Conservation (phyloP, 2,888 invertebrate species). For the Protonemura montana region DNA sequence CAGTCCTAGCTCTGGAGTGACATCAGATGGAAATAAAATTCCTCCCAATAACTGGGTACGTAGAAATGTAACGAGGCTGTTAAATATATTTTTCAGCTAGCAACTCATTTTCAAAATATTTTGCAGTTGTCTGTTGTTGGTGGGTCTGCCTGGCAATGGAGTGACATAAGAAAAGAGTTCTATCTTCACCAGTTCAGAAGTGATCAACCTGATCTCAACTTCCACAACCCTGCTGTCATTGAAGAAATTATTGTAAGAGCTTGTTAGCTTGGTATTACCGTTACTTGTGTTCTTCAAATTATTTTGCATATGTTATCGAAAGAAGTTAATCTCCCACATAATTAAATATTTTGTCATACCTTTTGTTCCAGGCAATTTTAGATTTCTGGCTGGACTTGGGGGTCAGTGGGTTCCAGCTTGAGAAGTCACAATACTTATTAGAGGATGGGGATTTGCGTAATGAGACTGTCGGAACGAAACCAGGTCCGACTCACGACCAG, state of each 20-base stretch:
- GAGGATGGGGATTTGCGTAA: conserved; percentile 65
- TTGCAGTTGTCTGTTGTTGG: conserved; percentile 62
- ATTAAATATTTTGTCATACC: no score
- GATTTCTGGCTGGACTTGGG: conserved; percentile 77
- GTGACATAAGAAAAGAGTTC: conserved; percentile 67
- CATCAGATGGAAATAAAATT: conserved; percentile 55
- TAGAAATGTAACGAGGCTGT: conserved; percentile 30
- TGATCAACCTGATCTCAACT: conserved; percentile 74
- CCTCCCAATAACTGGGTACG: conserved; percentile 79
- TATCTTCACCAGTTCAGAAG: conserved; percentile 73
- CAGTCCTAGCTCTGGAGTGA: conserved; percentile 58
- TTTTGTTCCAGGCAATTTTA: conserved; percentile 66
- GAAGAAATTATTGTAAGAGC: conserved; percentile 60
- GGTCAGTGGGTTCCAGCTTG: conserved; percentile 81
- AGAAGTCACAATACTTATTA: conserved; percentile 71
- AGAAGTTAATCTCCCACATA: no score
- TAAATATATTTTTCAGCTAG: not conserved
- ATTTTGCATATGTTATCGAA: no score
- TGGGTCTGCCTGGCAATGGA: conserved; percentile 75
- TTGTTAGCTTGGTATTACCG: no score
- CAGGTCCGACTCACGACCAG: conserved; percentile 60
- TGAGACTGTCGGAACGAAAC: conserved; percentile 59
- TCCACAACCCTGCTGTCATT: conserved; percentile 65
- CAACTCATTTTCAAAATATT: not conserved
- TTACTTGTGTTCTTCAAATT: no score